Conservation (phyloP, 2,113 vertebrate genomes). For the Barnardius zonarius region DNA sequence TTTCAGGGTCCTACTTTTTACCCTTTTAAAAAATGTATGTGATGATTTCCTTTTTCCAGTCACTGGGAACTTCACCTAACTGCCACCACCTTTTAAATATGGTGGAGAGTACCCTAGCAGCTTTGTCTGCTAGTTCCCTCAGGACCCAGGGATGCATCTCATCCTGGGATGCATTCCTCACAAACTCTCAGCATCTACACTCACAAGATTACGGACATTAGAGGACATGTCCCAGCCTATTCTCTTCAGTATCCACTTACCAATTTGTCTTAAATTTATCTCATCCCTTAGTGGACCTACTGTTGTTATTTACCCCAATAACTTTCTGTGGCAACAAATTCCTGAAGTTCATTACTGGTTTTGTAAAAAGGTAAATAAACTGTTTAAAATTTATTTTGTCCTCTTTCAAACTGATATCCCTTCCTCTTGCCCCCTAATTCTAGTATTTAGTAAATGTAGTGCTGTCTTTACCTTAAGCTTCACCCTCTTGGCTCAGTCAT, state of each 20-base stretch:
- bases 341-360: background rate
- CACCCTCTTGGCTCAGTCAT: background rate
- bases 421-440: background rate
- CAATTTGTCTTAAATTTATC: background rate
- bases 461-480: background rate
- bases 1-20: background rate
- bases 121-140: background rate
- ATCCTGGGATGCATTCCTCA: background rate
- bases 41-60: background rate
- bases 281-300: background rate
- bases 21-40: accelerated
- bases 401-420: background rate
- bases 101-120: background rate
- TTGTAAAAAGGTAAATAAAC: background rate
- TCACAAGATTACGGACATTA: background rate
- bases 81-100: background rate
- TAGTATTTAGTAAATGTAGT: background rate
- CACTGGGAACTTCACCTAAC: background rate
- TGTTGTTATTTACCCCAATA: background rate
- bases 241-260: background rate
- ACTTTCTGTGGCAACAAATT: background rate
- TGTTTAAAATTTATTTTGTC: background rate
- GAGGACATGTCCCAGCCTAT: background rate
- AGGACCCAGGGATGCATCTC: background rate
- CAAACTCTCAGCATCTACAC: background rate